Evolutionary conservation across 1,140 invertebrate genomes (phyloP).

Genomic region (Eupristina koningsbergeri): DNA sequence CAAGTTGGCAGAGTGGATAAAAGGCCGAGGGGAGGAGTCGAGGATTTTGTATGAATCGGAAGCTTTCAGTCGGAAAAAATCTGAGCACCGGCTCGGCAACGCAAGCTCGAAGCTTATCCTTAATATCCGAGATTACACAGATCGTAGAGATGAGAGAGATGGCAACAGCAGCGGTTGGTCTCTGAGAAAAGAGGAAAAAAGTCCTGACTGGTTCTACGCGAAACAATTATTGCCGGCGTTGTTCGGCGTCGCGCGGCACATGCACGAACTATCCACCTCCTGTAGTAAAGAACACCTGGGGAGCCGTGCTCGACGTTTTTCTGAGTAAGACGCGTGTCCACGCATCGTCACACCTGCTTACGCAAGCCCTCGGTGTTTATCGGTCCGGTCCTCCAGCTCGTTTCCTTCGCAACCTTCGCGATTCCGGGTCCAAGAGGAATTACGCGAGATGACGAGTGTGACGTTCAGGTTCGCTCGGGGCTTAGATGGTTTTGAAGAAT

Average conservation of each 20-base stretch:
- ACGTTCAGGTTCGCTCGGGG: conserved; percentile 60
- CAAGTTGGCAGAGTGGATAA: no score
- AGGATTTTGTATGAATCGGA: no score
- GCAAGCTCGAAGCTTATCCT: not conserved
- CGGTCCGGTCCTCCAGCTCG: not conserved
- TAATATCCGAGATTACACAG: not conserved
- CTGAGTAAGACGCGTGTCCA: conserved; percentile 71
- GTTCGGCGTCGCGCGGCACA: not conserved
- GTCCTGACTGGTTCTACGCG: not conserved
- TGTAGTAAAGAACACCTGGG: conserved; percentile 66
- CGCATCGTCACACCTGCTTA: conserved; percentile 74
- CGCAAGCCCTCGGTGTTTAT: conserved; percentile 54
- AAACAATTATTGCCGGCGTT: conserved; percentile 36
- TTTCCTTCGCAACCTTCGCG: conserved; percentile 52
- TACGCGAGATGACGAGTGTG: conserved; percentile 57
- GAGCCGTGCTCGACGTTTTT: conserved; percentile 57
- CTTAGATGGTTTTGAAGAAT: conserved; percentile 50
- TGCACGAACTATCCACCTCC: not conserved
- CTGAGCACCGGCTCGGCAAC: no score
- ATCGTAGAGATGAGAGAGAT: not conserved
- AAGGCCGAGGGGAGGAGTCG: no score
- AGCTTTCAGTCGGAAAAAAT: no score
- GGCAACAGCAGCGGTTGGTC: no score
- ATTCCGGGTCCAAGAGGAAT: conserved; percentile 12
- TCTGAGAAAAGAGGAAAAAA: not conserved